Evolutionary conservation across 2,797 vertebrate species (phyloP).

Genomic region (Heterohyrax brucei): DNA sequence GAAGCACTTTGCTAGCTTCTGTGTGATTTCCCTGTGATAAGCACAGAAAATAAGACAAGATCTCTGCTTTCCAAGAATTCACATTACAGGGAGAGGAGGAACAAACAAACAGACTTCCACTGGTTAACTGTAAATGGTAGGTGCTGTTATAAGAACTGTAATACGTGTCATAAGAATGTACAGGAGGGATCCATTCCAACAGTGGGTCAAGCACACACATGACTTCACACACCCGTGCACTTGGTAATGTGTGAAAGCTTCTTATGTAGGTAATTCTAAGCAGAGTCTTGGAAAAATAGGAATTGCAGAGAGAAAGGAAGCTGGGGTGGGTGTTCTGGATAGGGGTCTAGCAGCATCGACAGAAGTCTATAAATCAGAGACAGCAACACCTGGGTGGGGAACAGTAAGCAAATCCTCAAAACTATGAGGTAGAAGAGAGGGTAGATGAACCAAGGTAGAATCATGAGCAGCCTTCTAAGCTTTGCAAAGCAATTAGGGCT

Average conservation of each 20-base stretch:
- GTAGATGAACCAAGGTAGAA: neutral
- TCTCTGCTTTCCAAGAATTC: neutral
- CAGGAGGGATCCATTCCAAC: neutral
- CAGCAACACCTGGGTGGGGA: neutral
- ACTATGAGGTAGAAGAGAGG: neutral
- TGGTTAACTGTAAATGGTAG: neutral
- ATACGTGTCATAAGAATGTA: neutral
- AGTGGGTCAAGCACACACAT: neutral
- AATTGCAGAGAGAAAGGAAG: neutral
- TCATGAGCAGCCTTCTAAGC: neutral
- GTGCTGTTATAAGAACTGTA: neutral
- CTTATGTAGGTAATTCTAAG: neutral
- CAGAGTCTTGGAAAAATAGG: neutral
- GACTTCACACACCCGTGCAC: rapidly evolving
- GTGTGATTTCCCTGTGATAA: neutral
- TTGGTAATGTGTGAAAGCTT: neutral
- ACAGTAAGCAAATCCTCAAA: rapidly evolving
- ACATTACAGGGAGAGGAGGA: neutral
- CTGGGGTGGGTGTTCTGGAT: neutral
- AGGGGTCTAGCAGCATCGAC: neutral
- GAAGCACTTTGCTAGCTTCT: neutral
- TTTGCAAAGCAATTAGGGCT: neutral
- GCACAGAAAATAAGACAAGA: neutral
- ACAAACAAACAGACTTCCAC: neutral
- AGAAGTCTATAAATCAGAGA: neutral